Evolutionary conservation across 1,140 invertebrate genomes (phyloP), one percentile per base, ranked within the genome.

Genomic region (Idris sp.): DNA sequence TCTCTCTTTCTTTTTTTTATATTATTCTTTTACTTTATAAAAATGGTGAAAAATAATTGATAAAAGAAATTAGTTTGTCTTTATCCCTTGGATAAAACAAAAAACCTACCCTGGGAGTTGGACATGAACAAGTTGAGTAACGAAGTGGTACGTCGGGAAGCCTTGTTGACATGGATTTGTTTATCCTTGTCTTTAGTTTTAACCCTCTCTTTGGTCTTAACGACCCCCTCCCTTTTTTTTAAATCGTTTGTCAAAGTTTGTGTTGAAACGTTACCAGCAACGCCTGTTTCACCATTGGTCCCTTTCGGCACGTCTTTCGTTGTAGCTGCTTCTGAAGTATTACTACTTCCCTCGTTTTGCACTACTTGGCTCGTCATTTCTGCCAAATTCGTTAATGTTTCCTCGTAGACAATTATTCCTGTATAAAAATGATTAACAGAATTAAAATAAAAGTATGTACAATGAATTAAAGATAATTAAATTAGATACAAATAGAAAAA

Each of bases 101-200:
- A 13, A 48, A 62, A 87, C 85, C 84, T 96, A 92, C 94, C 95
- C 92, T 95, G 94, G 89, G 94, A 95, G 89, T 95, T 95, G 90
- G 94, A 94, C 90, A 95, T 95, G 91, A 96, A 97, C 89, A 96
- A 91, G 92, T 97, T 96, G 87, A 96, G 91, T 85, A 97, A 92
- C 87, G 95, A 96, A 86, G 95, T 96, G 88, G 95, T 95, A 90
- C 95, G 93, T 88, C 94, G 93, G 86, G 94, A 95, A 88, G 93
- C 91, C 91, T 95, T 95, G 89, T 88, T 89, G 56, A 88, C 81
- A 80, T 83, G 83, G 74, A 80, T 82, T 64, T 74, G 88, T 79
- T 83, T 78, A 72, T 85, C 78, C 81, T 88, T 89, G 73, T 90
- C 89, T 65, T 83, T 82, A 58, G 84, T 78, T 61, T 79, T 82